Conservation (phyloP, 2,888 invertebrate species). For the Drosophila monieri region DNA sequence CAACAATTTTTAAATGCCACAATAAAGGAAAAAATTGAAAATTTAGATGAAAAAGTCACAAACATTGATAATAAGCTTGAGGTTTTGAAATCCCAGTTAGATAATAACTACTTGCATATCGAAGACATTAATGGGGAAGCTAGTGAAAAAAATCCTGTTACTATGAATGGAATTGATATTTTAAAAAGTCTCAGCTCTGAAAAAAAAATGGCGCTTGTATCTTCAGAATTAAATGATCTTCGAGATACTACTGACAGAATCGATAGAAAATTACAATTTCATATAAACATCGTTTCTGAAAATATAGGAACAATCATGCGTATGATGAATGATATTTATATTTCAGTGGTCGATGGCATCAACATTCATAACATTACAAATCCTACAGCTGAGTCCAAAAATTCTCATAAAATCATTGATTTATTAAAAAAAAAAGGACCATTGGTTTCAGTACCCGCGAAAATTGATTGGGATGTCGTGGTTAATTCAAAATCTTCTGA, state of each 20-base stretch:
- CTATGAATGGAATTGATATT: conserved; percentile 92
- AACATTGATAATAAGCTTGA: conserved; percentile 92
- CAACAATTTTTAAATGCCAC: conserved; percentile 71
- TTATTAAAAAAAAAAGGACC: conserved; percentile 93
- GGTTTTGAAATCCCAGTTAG: conserved; percentile 91
- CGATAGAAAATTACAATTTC: conserved; percentile 92
- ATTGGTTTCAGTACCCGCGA: conserved; percentile 93
- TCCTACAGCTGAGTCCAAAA: conserved; percentile 56
- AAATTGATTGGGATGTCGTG: conserved; percentile 96
- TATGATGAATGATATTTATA: conserved; percentile 92
- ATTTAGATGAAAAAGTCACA: conserved; percentile 92
- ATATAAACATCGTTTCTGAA: conserved; percentile 92
- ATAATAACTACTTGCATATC: conserved; percentile 91
- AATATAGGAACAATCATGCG: conserved; percentile 91
- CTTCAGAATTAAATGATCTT: conserved; percentile 92
- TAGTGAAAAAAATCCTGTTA: conserved; percentile 93
- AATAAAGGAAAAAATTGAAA: conserved; percentile 88
- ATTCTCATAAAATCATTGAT: conserved; percentile 91
- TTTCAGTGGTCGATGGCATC: conserved; percentile 91
- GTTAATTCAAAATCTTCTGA: conserved; percentile 95
- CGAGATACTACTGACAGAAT: conserved; percentile 90
- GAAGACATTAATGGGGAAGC: conserved; percentile 95
- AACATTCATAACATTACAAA: conserved; percentile 46
- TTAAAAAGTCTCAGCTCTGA: conserved; percentile 93
- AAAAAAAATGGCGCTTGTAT: conserved; percentile 91